Evolutionary conservation across 2,888 invertebrate genomes (phyloP).

Genomic region (Crematogaster levior): DNA sequence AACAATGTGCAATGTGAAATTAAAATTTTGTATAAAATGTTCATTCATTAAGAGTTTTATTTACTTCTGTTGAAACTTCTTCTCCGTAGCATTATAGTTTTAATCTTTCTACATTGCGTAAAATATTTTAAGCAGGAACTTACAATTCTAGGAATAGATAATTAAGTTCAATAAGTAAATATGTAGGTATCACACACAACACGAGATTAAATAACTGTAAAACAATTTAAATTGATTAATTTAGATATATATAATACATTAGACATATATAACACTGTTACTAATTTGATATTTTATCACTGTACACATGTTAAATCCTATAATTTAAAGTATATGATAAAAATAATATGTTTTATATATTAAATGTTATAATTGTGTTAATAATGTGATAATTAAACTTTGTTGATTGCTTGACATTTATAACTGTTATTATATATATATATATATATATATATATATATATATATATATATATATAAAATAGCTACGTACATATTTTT

Average conservation of each 20-base stretch:
- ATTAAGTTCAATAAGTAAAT: background rate
- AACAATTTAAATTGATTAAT: background rate
- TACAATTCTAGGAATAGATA: background rate
- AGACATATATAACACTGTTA: background rate
- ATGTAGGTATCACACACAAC: too few relatives aligned
- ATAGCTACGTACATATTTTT: background rate
- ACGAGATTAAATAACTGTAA: background rate
- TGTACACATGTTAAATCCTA: background rate
- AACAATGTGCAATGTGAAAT: background rate
- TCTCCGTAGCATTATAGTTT: background rate
- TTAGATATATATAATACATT: too few relatives aligned
- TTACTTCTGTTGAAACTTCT: background rate
- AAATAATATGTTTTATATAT: conserved; percentile 1
- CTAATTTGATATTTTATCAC: background rate
- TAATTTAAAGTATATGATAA: background rate
- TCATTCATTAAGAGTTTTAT: background rate
- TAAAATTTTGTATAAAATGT: background rate
- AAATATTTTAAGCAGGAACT: background rate
- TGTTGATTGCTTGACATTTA: background rate
- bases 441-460: too few relatives aligned
- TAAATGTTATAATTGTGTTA: background rate
- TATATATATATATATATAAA: too few relatives aligned
- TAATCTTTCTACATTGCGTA: background rate
- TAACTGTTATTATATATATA: background rate
- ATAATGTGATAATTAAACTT: background rate